Conservation (phyloP, 2,888 invertebrate species). For the Bedellia somnulentella region DNA sequence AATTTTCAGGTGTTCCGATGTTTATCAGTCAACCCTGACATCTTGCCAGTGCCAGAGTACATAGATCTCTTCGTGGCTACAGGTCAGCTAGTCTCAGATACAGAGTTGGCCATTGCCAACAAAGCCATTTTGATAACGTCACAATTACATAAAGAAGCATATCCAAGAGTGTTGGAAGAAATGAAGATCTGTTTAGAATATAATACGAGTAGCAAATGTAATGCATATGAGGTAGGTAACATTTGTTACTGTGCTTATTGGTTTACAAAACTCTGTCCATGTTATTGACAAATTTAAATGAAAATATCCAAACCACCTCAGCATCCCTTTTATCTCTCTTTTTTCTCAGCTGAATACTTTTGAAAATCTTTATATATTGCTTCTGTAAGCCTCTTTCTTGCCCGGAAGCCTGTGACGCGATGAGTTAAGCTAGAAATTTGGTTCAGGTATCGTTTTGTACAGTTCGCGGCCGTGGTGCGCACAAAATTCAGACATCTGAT, state of each 20-base stretch:
- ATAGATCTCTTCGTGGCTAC: slow-evolving; percentile 57
- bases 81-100: slow-evolving; percentile 60
- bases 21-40: slow-evolving; percentile 18
- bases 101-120: slow-evolving; percentile 62
- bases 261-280: background rate
- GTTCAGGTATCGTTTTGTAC: too few species aligned
- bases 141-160: slow-evolving; percentile 50
- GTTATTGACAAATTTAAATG: too few species aligned
- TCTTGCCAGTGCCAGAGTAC: slow-evolving; percentile 42
- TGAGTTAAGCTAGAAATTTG: too few species aligned
- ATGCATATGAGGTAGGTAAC: slow-evolving; percentile 66
- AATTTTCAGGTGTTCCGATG: slow-evolving; percentile 41
- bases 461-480: too few species aligned
- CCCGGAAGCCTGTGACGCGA: too few species aligned
- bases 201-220: slow-evolving; percentile 64
- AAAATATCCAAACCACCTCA: too few species aligned
- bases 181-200: slow-evolving; percentile 59
- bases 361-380: too few species aligned
- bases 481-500: too few species aligned
- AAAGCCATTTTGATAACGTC: slow-evolving; percentile 60
- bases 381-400: too few species aligned
- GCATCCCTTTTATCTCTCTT: too few species aligned
- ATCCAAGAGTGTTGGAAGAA: slow-evolving; percentile 54
- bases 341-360: too few species aligned
- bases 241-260: slow-evolving; percentile 1